Conservation (phyloP, 2,888 invertebrate genomes). For the Phania funesta region DNA sequence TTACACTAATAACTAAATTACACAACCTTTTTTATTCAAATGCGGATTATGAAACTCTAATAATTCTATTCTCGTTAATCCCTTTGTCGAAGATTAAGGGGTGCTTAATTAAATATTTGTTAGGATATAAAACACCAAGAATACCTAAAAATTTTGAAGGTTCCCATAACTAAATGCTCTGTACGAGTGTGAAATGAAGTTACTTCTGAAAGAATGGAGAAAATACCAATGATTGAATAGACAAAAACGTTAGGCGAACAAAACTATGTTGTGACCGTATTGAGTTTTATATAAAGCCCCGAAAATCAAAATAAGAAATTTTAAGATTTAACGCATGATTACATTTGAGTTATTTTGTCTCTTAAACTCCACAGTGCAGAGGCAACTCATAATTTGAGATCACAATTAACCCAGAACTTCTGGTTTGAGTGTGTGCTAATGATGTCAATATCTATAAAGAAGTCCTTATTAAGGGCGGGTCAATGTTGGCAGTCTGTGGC, state of each 20-base stretch:
- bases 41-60: not conserved
- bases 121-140: conserved; percentile 14
- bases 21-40: not conserved
- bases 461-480: not conserved
- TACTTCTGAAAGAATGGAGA: conserved; percentile 1
- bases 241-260: conserved; percentile 40
- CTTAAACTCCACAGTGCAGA: not conserved
- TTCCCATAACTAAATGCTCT: conserved; percentile 45
- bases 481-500: not conserved
- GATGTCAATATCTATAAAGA: conserved; percentile 51
- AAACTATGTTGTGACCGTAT: conserved; percentile 43
- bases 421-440: conserved; percentile 20
- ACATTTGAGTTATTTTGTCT: conserved; percentile 44
- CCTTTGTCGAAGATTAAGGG: conserved; percentile 30
- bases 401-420: conserved; percentile 34
- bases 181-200: not conserved
- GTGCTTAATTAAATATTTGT: conserved; percentile 40
- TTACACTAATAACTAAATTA: too few relatives aligned
- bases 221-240: conserved; percentile 62
- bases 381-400: not conserved
- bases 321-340: conserved; percentile 68
- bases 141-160: conserved; percentile 28
- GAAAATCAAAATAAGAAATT: conserved; percentile 27
- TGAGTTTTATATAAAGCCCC: not conserved
- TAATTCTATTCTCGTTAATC: conserved; percentile 6